Percentiles rank a stretch among this genome's conserved stretches.
These are phyloP conservation scores for Drosophila grimshawi DNA, from an alignment of 1,140 invertebrate species.

Conservation along the genomic window DNA sequence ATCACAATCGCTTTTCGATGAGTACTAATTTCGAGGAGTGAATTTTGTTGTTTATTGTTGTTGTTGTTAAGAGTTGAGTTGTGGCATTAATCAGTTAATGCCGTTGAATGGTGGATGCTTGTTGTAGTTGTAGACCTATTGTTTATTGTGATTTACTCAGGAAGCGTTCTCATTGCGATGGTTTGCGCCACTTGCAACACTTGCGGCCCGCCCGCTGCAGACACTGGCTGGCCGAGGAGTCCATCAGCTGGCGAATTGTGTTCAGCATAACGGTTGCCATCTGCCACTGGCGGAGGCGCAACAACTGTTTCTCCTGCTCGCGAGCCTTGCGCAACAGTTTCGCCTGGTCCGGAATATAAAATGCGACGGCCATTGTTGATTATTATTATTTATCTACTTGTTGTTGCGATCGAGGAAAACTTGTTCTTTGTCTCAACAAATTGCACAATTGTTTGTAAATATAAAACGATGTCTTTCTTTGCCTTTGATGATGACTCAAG, in stretches of 20 bases:
- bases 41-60: constrained; percentile 25
- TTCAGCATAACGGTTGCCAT: constrained; percentile 71
- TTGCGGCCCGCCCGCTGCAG: constrained; percentile 59
- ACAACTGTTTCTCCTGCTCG: constrained; percentile 72
- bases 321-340: constrained; percentile 66
- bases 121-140: constrained; percentile 31
- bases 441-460: constrained; percentile 71
- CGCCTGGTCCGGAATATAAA: constrained; percentile 77
- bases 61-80: constrained; percentile 29
- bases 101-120: neutral
- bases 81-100: neutral
- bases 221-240: constrained; percentile 53
- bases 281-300: constrained; percentile 70
- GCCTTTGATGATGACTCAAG: constrained; percentile 61
- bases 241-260: constrained; percentile 63
- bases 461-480: constrained; percentile 26
- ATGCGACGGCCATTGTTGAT: constrained; percentile 74
- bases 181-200: constrained; percentile 69
- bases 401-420: constrained; percentile 32
- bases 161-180: constrained; percentile 58
- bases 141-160: constrained; percentile 38
- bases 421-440: constrained; percentile 57
- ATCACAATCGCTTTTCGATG: constrained; percentile 84
- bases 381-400: constrained; percentile 12
- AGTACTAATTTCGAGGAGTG: constrained; percentile 60